Evolutionary conservation across 2,113 vertebrate species (phyloP).

Genomic region (Choloepus hoffmanni): DNA sequence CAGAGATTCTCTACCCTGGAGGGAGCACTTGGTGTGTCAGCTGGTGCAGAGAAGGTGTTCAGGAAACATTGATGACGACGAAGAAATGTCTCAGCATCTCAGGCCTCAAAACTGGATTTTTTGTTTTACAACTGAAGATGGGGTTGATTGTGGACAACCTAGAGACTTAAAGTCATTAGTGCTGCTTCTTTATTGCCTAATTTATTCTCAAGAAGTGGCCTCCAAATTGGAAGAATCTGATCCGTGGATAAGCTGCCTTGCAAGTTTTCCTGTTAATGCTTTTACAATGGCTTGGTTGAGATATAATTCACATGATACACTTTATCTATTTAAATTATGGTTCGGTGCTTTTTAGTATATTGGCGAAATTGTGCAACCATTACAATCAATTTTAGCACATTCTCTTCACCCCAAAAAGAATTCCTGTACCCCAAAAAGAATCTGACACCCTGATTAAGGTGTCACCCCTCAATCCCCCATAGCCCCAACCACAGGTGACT

Average conservation of each 20-base stretch:
- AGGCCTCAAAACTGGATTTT: not conserved
- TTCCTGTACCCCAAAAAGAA: not conserved
- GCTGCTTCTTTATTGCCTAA: not conserved
- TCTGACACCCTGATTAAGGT: not conserved
- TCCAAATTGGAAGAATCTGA: not conserved
- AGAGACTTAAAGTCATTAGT: not conserved
- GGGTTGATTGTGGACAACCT: too few relatives aligned
- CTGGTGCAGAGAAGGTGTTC: accelerated
- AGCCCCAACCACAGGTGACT: too few relatives aligned
- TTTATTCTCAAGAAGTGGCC: not conserved
- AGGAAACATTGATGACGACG: accelerated
- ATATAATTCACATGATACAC: not conserved
- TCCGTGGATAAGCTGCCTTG: not conserved
- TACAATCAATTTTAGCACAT: too few relatives aligned
- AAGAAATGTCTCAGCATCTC: not conserved
- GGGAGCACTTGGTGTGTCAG: not conserved
- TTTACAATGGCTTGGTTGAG: not conserved
- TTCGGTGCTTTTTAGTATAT: not conserved
- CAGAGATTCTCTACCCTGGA: not conserved
- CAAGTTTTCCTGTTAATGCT: not conserved
- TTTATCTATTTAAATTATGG: not conserved
- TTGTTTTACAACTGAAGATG: not conserved
- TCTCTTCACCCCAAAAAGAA: not conserved
- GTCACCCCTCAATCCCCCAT: too few relatives aligned
- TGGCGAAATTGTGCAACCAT: not conserved